phyloP scores from a whole-genome alignment of 64 coral and sea anemone species.

The Porites lutea region DNA sequence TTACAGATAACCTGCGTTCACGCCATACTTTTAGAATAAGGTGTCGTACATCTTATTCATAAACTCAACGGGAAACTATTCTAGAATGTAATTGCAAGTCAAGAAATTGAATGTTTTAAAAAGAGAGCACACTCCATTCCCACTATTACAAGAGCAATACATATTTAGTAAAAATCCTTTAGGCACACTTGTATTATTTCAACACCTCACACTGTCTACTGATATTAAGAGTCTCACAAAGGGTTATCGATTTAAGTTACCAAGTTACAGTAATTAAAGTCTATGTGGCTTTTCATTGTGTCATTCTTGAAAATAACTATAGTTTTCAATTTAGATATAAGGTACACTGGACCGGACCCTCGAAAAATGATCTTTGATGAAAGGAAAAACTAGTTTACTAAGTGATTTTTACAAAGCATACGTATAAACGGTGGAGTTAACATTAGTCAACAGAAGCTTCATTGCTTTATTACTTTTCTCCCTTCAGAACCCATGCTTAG shows the following conservation, averaged over 20 bases:
- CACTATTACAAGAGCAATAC: background rate
- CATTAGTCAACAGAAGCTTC: too few species aligned
- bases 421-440: too few species aligned
- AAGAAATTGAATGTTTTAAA: constrained; percentile 27
- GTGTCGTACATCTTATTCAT: background rate
- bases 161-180: background rate
- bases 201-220: background rate
- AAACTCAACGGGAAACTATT: constrained; percentile 3
- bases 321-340: background rate
- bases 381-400: too few species aligned
- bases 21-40: background rate
- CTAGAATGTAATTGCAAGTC: background rate
- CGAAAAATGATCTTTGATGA: background rate
- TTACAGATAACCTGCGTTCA: background rate
- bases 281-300: background rate
- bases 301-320: background rate
- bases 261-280: background rate
- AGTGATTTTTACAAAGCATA: too few species aligned
- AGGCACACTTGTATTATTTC: background rate
- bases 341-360: background rate
- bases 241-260: constrained; percentile 17
- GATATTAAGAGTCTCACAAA: background rate
- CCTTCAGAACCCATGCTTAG: too few species aligned
- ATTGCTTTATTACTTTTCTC: too few species aligned
- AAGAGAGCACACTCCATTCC: background rate